A percentile compares a stretch with the other conserved stretches of the same genome.
Conservation (phyloP, 2,888 invertebrate genomes). For the Cheilosia grossa region DNA sequence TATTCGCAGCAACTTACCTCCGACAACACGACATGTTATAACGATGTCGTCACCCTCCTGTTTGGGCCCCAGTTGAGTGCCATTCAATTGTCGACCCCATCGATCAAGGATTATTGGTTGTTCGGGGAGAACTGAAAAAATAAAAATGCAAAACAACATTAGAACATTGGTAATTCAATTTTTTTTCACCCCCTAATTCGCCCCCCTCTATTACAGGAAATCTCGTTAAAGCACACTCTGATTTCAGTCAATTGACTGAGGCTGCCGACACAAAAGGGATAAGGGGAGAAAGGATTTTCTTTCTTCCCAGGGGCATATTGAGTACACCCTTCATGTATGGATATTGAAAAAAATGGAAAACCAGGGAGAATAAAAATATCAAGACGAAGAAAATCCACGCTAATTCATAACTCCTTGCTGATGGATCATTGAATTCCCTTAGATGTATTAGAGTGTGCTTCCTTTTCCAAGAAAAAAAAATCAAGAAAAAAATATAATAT, state of each 20-base stretch:
- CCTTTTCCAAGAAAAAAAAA: neutral
- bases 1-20: conserved; percentile 86
- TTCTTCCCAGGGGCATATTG: neutral
- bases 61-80: conserved; percentile 91
- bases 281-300: conserved; percentile 20
- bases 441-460: neutral
- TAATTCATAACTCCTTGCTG: conserved; percentile 29
- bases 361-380: conserved; percentile 1
- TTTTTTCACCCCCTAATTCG: conserved; percentile 21
- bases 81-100: conserved; percentile 92
- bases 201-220: conserved; percentile 37
- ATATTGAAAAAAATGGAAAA: neutral
- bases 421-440: neutral
- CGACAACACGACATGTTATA: conserved; percentile 93
- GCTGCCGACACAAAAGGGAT: conserved; percentile 31
- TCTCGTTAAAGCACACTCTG: conserved; percentile 58
- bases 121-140: conserved; percentile 91
- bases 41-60: conserved; percentile 93
- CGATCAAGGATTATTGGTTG: conserved; percentile 93
- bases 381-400: neutral
- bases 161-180: conserved; percentile 35
- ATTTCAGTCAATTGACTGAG: conserved; percentile 51
- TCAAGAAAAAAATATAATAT: conserved; percentile 23
- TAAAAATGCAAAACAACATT: conserved; percentile 16
- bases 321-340: neutral